A percentile compares a stretch with the other conserved stretches of the same genome.
phyloP scores from a whole-genome alignment of 1,140 invertebrate species.

The Acromyrmex heyeri region DNA sequence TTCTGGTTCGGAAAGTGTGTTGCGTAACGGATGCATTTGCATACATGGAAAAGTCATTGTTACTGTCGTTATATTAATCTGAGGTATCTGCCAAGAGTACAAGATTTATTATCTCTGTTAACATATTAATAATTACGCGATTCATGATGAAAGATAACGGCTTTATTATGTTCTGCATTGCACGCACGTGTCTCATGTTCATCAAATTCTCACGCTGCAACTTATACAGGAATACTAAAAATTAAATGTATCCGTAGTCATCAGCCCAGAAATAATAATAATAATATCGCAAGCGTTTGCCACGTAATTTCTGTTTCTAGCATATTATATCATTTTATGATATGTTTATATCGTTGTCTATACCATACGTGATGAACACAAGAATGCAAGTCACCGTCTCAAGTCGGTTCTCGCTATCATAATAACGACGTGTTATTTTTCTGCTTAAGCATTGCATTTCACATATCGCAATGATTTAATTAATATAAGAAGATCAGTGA shows the following conservation, averaged over 20 bases:
- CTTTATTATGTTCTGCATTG: slow-evolving; percentile 7
- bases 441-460: not conserved
- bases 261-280: not conserved
- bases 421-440: slow-evolving; percentile 4
- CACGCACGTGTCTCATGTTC: not conserved
- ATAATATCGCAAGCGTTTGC: not conserved
- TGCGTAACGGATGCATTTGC: slow-evolving; percentile 26
- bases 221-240: not conserved
- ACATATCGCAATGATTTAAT: slow-evolving; percentile 19
- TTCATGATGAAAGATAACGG: slow-evolving; percentile 32
- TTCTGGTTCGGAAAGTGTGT: not conserved
- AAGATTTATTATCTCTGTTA: slow-evolving; percentile 34
- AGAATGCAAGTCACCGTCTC: slow-evolving; percentile 29
- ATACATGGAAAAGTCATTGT: not conserved
- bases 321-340: not conserved
- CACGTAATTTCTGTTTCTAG: not conserved
- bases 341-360: not conserved
- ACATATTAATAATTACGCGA: slow-evolving; percentile 35
- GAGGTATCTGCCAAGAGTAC: not conserved
- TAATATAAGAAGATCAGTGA: not conserved
- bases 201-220: not conserved
- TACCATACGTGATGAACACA: too few species aligned
- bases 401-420: not conserved
- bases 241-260: not conserved
- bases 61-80: not conserved